These are phyloP conservation scores for Marronus borbonicus DNA, from an alignment of 2,888 invertebrate genomes.

Conservation along the genomic window DNA sequence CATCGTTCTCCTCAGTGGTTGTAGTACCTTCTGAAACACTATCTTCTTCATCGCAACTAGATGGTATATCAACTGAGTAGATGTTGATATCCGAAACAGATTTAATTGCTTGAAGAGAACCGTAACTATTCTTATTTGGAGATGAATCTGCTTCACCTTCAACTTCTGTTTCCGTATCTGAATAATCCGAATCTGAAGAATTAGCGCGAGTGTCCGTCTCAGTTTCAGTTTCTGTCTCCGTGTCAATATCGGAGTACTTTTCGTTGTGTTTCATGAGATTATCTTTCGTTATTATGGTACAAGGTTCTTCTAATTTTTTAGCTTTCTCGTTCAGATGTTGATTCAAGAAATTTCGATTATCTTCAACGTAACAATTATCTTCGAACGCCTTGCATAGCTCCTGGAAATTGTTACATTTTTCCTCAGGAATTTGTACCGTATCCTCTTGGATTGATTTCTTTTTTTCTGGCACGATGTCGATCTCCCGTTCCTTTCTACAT, in stretches of 20 bases:
- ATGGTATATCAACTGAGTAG: conserved; percentile 61
- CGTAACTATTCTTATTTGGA: conserved; percentile 42
- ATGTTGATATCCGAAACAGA: conserved; percentile 73
- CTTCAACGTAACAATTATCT: conserved; percentile 56
- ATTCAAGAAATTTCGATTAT: conserved; percentile 40
- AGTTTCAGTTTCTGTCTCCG: conserved; percentile 38
- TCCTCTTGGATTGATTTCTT: conserved; percentile 64
- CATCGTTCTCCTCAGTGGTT: conserved; percentile 61
- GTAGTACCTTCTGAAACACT: conserved; percentile 45
- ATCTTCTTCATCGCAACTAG: conserved; percentile 54
- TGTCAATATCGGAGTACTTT: conserved; percentile 37
- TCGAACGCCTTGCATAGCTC: conserved; percentile 56
- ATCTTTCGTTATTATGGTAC: not conserved
- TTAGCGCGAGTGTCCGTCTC: conserved; percentile 49
- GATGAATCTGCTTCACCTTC: conserved; percentile 39
- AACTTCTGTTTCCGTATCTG: conserved; percentile 55
- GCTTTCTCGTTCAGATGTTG: conserved; percentile 31
- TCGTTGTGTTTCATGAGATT: conserved; percentile 34
- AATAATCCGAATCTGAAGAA: conserved; percentile 51
- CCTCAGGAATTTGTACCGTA: conserved; percentile 56
- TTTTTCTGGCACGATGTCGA: conserved; percentile 27
- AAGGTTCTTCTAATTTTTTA: conserved; percentile 10
- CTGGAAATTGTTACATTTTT: conserved; percentile 33
- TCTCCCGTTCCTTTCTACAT: conserved; percentile 53
- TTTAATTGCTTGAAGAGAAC: conserved; percentile 70